phyloP scores from a whole-genome alignment of 1,140 invertebrate genomes.

The Nasonia vitripennis region DNA sequence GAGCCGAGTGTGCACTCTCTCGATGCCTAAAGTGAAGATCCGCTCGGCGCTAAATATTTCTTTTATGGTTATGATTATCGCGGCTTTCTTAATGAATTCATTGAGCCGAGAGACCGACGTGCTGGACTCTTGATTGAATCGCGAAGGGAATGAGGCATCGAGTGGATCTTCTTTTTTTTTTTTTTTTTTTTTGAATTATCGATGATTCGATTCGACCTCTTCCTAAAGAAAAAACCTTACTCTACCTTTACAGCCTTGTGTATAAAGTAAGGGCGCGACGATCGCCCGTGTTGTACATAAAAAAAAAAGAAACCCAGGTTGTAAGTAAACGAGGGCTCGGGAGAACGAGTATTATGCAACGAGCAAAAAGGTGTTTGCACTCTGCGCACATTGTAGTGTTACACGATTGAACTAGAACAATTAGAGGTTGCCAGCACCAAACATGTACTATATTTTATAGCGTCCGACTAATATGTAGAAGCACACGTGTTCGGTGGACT shows the following conservation, averaged over 20 bases:
- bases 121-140: not conserved
- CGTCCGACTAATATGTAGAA: not conserved
- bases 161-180: not conserved
- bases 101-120: not conserved
- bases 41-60: not conserved
- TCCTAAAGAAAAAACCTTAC: not conserved
- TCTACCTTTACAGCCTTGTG: not conserved
- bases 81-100: not conserved
- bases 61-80: not conserved
- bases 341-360: not conserved
- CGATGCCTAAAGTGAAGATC: not conserved
- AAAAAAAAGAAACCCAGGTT: not conserved
- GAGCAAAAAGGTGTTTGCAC: not conserved
- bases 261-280: not conserved
- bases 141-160: not conserved
- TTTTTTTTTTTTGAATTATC: not conserved
- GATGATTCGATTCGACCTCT: not conserved
- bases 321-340: not conserved
- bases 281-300: not conserved
- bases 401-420: not conserved
- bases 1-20: not conserved
- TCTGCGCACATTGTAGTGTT: not conserved
- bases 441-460: not conserved
- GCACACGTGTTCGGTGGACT: not conserved
- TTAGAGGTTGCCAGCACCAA: not conserved